These are phyloP conservation scores for Tylochromis polylepis DNA, from an alignment of 2,113 vertebrate genomes.

Conservation along the genomic window DNA sequence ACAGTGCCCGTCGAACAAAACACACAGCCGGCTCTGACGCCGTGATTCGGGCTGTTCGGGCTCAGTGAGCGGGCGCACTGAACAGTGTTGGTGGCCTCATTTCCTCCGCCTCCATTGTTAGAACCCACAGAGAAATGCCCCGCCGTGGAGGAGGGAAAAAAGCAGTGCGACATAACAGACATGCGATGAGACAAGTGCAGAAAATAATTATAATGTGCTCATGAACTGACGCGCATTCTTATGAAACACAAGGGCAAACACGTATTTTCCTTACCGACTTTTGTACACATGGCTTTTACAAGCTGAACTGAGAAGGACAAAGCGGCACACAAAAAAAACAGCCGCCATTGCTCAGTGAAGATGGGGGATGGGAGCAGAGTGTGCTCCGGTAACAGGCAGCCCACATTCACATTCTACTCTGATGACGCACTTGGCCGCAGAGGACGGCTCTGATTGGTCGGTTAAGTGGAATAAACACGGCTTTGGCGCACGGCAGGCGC, in stretches of 20 bases:
- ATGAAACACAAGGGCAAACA: constrained; percentile 40
- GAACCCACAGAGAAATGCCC: neutral
- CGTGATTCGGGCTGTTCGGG: neutral
- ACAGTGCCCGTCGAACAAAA: neutral
- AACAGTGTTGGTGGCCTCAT: constrained; percentile 25
- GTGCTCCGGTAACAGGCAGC: constrained; percentile 24
- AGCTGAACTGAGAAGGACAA: constrained; percentile 50
- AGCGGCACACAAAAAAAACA: constrained; percentile 11
- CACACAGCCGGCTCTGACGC: too few species aligned
- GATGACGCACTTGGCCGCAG: constrained; percentile 59
- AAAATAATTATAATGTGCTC: constrained; percentile 26
- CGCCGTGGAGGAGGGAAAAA: neutral
- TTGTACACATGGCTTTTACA: constrained; percentile 38
- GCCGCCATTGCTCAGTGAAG: constrained; percentile 50
- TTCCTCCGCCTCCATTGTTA: constrained; percentile 45
- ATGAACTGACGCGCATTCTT: constrained; percentile 40
- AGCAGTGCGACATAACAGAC: constrained; percentile 46
- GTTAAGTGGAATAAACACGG: constrained; percentile 65
- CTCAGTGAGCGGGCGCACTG: neutral
- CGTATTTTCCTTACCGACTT: constrained; percentile 49
- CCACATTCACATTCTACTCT: constrained; percentile 62
- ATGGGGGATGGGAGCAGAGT: constrained; percentile 51
- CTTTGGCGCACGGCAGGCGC: constrained; percentile 71
- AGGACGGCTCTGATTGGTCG: constrained; percentile 62
- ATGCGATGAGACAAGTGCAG: constrained; percentile 53